Evolutionary conservation across 2,113 vertebrate species (phyloP), one percentile per base, ranked within the genome.

Genomic region (Megaptera novaeangliae): DNA sequence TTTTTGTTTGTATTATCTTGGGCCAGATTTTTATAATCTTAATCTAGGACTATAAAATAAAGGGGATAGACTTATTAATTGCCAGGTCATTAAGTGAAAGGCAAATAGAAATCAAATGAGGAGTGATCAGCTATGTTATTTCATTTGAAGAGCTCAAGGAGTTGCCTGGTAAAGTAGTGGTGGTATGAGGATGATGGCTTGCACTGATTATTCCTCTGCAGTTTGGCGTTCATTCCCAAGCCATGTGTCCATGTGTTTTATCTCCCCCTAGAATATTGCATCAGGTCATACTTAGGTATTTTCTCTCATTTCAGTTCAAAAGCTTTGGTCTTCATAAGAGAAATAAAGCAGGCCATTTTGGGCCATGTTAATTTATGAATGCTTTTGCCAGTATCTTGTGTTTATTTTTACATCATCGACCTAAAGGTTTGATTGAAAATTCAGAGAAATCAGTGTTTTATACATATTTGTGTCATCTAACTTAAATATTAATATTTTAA

Each of bases 401-500:
- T 96, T 72, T 94, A 25, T 85, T 92, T 94, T 78, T 96, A 41
- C 77, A 36, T 63, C 39, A 34, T 97, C 80, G 29, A 74, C 13
- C 27, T 90, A 83, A 90, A 63, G 29, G 15, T 88, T 94, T 92
- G 57, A 86, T 44, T 87, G 29, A 77, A 93, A 93, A 93, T 84
- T 52, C 12, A 84, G 63, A 88, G 46, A 89, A 92, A 69, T 44
- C 7, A 14, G 0, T 88, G 52, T 88, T 39, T 55, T n/a, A 71
- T 64, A 63, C 10, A 44, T 95, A 88, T 68, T 80, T 91, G 7
- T 69, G 39, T 93, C 31, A 87, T 13, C 44, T 92, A 61, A 88
- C 39, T 94, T 88, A 78, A 94, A 69, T 89, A 55, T 74, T 71
- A 71, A 49, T 88, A 80, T 93, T 87, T 93, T 91, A 96, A 52